Base-by-base conservation (phyloP, 2,113 vertebrate species). In the Lethenteron reissneri region DNA sequence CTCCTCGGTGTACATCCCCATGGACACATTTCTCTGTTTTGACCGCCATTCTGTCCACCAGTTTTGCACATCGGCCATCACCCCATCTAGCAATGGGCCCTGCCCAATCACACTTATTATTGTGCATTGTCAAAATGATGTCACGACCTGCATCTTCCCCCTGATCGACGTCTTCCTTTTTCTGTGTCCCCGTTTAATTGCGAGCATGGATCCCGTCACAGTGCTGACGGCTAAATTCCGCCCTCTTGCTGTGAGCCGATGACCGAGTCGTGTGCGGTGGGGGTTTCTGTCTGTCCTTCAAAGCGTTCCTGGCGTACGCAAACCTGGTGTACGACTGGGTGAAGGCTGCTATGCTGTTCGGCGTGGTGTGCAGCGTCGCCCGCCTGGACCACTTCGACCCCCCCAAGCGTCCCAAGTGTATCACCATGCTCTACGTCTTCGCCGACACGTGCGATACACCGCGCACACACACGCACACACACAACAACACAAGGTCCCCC, bases 251-350 rank as follows among this genome's bases (percentile, higher is more conserved):
- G 64, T 11, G 64, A n/a, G 64, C 64, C n/a, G n/a, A 21, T 21
- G 21, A 21, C 21, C 21, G 21, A 64, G 41, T 41, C 41, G 6
- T 41, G 41, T 41, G 41, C 41, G 41, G 41, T 41, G 9, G 13
- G 2, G 57, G 2, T 11, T 69, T 9, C 58, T 74, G 57, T 76
- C 57, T 59, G 56, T 13, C 56, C 13, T 2, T 56, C 12, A 58
- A 79, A 96, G 92, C 90, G 75, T 88, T 88, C 70, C 75, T 97
- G 68, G 89, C 92, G 56, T 97, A 97, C 73, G 83, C 84, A 15
- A 97, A 92, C 78, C 74, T 97, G 81, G 86, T 96, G 73, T 97
- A 92, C 0, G 92, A 96, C 76, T 97, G 91, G 92, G 86, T 95
- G 58, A 97, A 97, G 77, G 86, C 91, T 1, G 87, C 90, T 0